Conservation (phyloP, 2,888 invertebrate genomes). For the Deilephila elpenor region DNA sequence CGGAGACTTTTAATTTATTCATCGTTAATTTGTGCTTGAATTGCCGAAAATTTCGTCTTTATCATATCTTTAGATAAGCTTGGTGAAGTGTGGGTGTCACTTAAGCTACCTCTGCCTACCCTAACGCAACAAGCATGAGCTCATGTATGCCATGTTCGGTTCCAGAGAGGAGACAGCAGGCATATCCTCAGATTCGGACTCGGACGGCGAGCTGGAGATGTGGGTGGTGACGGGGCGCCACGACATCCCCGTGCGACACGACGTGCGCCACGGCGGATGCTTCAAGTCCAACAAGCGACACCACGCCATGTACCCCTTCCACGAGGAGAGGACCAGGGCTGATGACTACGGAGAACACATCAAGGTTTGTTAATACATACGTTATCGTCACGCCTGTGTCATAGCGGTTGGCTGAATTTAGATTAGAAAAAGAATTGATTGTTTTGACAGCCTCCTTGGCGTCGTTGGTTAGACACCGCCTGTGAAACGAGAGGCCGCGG, state of each 20-base stretch:
- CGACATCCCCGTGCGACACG: conserved; percentile 93
- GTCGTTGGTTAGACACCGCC: too few relatives aligned
- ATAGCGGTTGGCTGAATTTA: too few relatives aligned
- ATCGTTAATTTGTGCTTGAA: too few relatives aligned
- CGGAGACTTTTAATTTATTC: too few relatives aligned
- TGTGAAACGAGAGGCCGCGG: too few relatives aligned
- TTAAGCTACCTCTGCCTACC: too few relatives aligned
- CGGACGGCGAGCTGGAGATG: conserved; percentile 93
- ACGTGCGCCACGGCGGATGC: conserved; percentile 81
- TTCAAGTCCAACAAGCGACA: conserved; percentile 91
- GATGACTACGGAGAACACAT: conserved; percentile 99
- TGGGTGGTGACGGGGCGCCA: conserved; percentile 93
- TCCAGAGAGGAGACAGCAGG: conserved; percentile 88
- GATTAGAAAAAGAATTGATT: too few relatives aligned
- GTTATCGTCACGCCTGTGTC: too few relatives aligned
- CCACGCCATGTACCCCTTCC: conserved; percentile 98
- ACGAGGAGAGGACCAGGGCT: conserved; percentile 94
- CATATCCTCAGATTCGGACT: conserved; percentile 90
- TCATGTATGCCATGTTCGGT: not conserved
- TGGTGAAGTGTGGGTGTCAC: not conserved
- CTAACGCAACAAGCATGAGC: not conserved
- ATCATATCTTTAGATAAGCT: too few relatives aligned
- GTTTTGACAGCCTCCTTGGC: too few relatives aligned
- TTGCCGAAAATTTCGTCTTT: too few relatives aligned
- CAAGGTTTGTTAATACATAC: conserved; percentile 65